Evolutionary conservation across 53 echinoderm and acorn worm genomes (phyloP), one percentile per base, ranked within the genome.

Genomic region (Apostichopus leukothele): DNA sequence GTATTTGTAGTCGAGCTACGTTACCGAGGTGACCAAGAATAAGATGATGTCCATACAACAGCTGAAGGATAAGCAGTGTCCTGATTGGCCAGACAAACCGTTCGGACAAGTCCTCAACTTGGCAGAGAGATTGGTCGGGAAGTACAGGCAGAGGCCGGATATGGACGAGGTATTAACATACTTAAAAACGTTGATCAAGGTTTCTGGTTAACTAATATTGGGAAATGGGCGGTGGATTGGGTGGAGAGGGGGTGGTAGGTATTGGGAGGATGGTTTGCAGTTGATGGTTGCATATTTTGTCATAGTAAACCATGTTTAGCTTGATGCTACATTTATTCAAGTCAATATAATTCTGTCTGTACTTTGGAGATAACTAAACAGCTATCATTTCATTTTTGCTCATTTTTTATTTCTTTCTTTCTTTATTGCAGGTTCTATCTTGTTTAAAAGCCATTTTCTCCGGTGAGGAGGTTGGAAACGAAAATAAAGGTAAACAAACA

Each of bases 11-110:
- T 39, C 52, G 0, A 77, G 39, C 52, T 77, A 77, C 5, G 77
- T 77, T 6, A 16, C 50, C 10, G 77, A 77, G 6, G 77, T 27
- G 6, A 51, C 39, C 4, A 39, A 77, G 16, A 50, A 77, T 27
- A 63, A 63, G 14, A 63, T 16, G 7, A 63, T 63, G 11, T 16
- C 51, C 51, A 77, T 77, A 4, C 77, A 3, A 21, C 57, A 76
- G 27, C 78, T 95, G 18, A 67, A 85, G 39, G 96, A 96, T 61
- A 83, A 79, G 66, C 67, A 52, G 50, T 95, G 95, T 68, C 90
- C 89, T 7, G 90, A 89, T 88, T 96, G 96, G 96, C 95, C 96
- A 7, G 76, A 89, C 77, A 88, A 89, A 25, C 83, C 92, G 10
- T 92, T 91, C 51, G 75, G 76, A 55, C 71, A 89, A 3, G 25